phyloP scores from a whole-genome alignment of 2,888 invertebrate species.

The Amphipoea lucens region DNA sequence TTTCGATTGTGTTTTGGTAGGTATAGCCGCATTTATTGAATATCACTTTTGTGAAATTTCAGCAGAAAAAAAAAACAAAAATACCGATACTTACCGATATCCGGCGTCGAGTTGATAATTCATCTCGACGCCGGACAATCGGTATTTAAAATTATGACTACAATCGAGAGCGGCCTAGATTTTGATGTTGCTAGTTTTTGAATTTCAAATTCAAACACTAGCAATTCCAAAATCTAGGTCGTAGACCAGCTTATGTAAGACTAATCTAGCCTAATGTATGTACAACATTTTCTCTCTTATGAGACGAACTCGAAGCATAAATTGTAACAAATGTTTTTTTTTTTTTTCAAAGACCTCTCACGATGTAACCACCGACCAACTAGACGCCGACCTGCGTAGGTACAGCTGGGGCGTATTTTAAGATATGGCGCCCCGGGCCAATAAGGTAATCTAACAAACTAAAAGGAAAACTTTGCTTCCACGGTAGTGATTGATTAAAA shows the following conservation, averaged over 20 bases:
- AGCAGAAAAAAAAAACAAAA: no score
- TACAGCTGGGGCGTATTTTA: no score
- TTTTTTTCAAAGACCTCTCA: background rate
- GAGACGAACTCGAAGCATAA: background rate
- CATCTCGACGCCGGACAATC: background rate
- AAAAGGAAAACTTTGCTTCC: background rate
- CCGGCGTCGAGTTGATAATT: no score
- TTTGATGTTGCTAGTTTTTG: no score
- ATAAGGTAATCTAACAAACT: background rate
- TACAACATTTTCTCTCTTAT: constrained; percentile 18
- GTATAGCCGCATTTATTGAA: background rate
- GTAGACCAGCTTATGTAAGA: constrained; percentile 20
- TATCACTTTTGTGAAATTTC: background rate
- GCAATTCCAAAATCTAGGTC: background rate
- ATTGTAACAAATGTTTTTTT: background rate
- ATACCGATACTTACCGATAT: no score
- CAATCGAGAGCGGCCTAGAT: background rate
- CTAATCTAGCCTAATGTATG: constrained; percentile 8
- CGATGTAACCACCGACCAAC: background rate
- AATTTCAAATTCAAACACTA: background rate
- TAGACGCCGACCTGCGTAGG: no score
- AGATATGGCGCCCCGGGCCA: no score
- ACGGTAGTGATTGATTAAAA: background rate
- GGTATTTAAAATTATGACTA: background rate
- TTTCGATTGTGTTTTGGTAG: background rate